Evolutionary conservation across 2,797 vertebrate species (phyloP), one percentile per base, ranked within the genome.

Genomic region (Coluber constrictor): DNA sequence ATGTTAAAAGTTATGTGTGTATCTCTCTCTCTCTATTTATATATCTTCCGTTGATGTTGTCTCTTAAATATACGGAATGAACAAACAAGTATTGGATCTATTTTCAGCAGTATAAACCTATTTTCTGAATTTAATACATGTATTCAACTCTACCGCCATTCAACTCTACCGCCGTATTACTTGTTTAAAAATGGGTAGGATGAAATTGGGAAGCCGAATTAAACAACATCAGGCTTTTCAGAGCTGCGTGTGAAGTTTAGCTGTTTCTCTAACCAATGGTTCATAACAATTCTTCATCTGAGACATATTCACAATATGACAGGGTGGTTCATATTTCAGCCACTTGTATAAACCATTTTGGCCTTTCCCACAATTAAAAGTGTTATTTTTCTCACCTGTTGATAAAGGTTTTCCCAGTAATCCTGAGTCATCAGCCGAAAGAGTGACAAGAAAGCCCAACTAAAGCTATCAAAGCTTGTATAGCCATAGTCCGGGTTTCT

Each of bases 341-440:
- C 43, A 61, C 54, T 54, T 88, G 13, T 2, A 60, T 47, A 20
- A 32, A 4, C 70, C 12, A 87, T 90, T 56, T 90, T 56, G 43
- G 59, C 4, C 43, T 90, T 15, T n/a, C 51, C 32, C 0, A 1
- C 6, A 60, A 47, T 29, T 59, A 92, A 59, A 25, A 47, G 10
- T 25, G 18, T 47, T 47, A 5, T 25, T 4, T 43, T 13, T 95
- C 97, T 94, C 94, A 99, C 99, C 98, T 98, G 98, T 95, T 98
- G 98, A 96, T 99, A 99, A 95, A 99, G 98, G 90, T 98, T 98
- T 97, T 99, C 99, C 99, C 99, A 99, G 94, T 90, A 99, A 95
- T 99, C 99, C 90, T 99, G 99, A 87, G 99, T 99, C 99, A 99
- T 99, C 92, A 99, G 97, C 89, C 99, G 97, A 95, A 99, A 99